Evolutionary conservation across 2,888 invertebrate species (phyloP).

Genomic region (Lepeophtheirus nordmannii): DNA sequence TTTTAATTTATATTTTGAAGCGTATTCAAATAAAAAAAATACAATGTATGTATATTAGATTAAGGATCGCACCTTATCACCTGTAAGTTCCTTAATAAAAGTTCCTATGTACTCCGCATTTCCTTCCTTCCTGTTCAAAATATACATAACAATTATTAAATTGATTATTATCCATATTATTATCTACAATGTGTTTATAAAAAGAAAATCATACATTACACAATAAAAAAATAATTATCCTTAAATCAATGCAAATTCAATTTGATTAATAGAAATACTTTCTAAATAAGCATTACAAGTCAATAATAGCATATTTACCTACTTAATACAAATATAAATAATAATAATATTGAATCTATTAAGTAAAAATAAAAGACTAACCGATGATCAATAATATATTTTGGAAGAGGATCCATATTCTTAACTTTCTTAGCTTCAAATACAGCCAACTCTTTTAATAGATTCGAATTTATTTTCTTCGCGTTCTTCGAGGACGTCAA

Average conservation of each 20-base stretch:
- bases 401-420: constrained; percentile 38
- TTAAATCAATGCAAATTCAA: no score
- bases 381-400: constrained; percentile 33
- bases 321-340: background rate
- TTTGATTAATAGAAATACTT: no score
- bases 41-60: no score
- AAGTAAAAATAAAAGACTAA: background rate
- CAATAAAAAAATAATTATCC: no score
- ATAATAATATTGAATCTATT: no score
- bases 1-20: no score
- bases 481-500: constrained; percentile 49
- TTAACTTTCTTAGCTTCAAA: constrained; percentile 47
- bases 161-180: no score
- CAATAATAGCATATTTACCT: background rate
- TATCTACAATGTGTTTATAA: constrained; percentile 27
- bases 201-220: background rate
- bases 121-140: constrained; percentile 47
- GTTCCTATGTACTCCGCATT: constrained; percentile 58
- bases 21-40: no score
- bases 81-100: constrained; percentile 49
- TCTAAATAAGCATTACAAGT: no score
- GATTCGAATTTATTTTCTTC: constrained; percentile 32
- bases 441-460: constrained; percentile 50
- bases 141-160: constrained; percentile 26
- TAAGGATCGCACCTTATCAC: constrained; percentile 31